Evolutionary conservation across 2,888 invertebrate genomes (phyloP).

Genomic region (Ornithoptera alexandrae): DNA sequence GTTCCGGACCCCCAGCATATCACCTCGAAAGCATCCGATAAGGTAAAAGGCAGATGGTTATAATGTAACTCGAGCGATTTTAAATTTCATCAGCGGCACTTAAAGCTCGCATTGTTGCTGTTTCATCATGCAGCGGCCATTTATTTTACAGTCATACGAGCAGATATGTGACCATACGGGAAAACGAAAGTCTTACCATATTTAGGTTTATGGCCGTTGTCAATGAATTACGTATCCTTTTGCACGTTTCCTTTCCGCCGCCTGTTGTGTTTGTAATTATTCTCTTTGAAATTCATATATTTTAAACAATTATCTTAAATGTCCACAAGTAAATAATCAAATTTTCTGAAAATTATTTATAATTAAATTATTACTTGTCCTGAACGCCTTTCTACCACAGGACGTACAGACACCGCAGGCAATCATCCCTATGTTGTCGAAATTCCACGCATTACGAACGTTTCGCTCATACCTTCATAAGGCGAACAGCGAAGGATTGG

Average conservation of each 20-base stretch:
- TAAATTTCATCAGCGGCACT: conserved; percentile 2
- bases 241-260: conserved; percentile 30
- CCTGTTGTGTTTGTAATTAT: background rate
- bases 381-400: no score
- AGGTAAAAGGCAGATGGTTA: conserved; percentile 7
- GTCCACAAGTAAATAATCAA: no score
- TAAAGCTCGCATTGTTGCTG: conserved; percentile 14
- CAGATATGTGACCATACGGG: conserved; percentile 24
- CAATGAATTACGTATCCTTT: conserved; percentile 28
- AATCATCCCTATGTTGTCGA: no score
- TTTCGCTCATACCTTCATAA: no score
- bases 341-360: no score
- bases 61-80: conserved; percentile 5
- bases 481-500: no score
- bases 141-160: conserved; percentile 29
- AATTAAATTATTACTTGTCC: no score
- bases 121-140: conserved; percentile 14
- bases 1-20: background rate
- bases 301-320: background rate
- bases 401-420: no score
- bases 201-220: conserved; percentile 17
- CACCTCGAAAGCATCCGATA: conserved; percentile 6
- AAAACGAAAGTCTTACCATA: conserved; percentile 31
- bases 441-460: no score
- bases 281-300: background rate